These are phyloP conservation scores for Microctenopoma steveboyesi DNA, from an alignment of 2,797 vertebrate species.

Conservation along the genomic window DNA sequence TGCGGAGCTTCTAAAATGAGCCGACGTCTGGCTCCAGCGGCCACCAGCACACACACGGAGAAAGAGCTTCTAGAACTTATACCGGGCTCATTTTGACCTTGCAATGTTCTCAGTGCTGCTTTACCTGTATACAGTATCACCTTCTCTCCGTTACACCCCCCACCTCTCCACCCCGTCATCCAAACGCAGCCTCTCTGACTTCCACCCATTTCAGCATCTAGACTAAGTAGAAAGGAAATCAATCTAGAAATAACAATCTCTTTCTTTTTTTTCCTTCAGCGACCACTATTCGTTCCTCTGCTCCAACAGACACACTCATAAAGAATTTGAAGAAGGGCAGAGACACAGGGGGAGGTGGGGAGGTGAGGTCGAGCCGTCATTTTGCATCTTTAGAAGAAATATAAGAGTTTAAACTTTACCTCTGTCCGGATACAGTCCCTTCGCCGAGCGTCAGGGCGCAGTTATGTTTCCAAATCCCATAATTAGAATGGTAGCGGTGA, in stretches of 20 bases:
- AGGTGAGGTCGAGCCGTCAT: not conserved
- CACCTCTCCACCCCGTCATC: not conserved
- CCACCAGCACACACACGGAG: not conserved
- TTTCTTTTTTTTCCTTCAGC: not conserved
- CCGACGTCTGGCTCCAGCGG: slow-evolving; percentile 10
- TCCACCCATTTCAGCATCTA: slow-evolving; percentile 30
- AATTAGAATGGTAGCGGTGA: slow-evolving; percentile 1
- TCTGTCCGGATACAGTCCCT: slow-evolving; percentile 27
- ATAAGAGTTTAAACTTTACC: slow-evolving; percentile 64
- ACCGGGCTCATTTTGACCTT: slow-evolving; percentile 61
- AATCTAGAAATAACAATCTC: slow-evolving; percentile 30
- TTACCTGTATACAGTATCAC: slow-evolving; percentile 2
- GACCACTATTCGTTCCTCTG: slow-evolving; percentile 10
- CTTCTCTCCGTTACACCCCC: not conserved
- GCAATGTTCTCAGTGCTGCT: slow-evolving; percentile 33
- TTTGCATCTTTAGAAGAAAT: not conserved
- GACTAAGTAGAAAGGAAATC: too few species aligned
- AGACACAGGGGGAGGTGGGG: not conserved
- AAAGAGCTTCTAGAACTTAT: slow-evolving; percentile 27
- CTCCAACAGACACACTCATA: slow-evolving; percentile 32
- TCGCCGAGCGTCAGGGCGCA: slow-evolving; percentile 51
- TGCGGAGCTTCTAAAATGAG: slow-evolving; percentile 28
- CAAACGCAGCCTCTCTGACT: not conserved
- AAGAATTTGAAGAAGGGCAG: not conserved
- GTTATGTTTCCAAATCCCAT: slow-evolving; percentile 65